Evolutionary conservation across 2,113 vertebrate genomes (phyloP).

Genomic region (Strix uralensis): DNA sequence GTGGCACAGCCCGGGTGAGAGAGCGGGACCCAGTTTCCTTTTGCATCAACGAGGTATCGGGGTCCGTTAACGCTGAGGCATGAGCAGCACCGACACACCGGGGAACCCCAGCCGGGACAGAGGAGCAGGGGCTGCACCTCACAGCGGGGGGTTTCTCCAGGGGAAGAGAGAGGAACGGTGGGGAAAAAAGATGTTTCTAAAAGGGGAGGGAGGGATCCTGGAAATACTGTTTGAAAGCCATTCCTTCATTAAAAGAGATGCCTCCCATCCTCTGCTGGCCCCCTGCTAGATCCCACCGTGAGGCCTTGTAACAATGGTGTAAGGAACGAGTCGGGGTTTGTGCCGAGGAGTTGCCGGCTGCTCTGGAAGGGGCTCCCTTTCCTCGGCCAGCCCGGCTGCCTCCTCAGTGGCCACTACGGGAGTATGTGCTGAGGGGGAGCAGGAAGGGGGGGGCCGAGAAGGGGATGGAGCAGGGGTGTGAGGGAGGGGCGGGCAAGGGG

Average conservation of each 20-base stretch:
- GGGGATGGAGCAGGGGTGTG: too few relatives aligned
- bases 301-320: too few relatives aligned
- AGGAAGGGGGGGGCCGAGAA: neutral
- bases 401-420: neutral
- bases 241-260: neutral
- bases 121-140: neutral
- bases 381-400: neutral
- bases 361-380: too few relatives aligned
- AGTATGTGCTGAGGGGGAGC: neutral
- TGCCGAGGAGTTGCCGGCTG: neutral
- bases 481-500: too few relatives aligned
- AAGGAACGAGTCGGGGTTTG: neutral
- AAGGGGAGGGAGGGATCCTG: neutral
- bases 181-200: neutral
- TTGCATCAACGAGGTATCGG: neutral
- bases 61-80: neutral
- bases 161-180: neutral
- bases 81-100: fast-evolving
- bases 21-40: constrained; percentile 70
- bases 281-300: neutral
- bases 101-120: too few relatives aligned
- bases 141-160: neutral
- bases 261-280: neutral
- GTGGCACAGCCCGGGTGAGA: constrained; percentile 74
- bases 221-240: neutral